Evolutionary conservation across 1,140 invertebrate genomes (phyloP).

Genomic region (Procambarus virginalis): DNA sequence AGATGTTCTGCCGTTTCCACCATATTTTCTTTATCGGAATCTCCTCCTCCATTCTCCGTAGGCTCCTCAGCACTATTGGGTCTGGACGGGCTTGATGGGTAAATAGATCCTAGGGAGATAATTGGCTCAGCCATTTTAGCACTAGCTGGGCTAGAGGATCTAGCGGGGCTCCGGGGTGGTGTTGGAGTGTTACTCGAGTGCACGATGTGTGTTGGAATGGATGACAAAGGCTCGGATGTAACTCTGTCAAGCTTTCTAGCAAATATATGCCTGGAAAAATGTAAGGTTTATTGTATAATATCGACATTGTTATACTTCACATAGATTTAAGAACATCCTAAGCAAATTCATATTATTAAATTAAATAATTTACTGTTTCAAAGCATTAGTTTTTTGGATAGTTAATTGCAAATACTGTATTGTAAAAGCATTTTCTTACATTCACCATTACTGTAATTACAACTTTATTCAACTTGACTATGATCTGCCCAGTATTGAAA

Average conservation of each 20-base stretch:
- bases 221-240: conserved; percentile 32
- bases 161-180: conserved; percentile 23
- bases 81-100: neutral
- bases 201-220: conserved; percentile 23
- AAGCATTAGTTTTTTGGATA: too few species aligned
- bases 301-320: too few species aligned
- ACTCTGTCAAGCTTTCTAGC: conserved; percentile 24
- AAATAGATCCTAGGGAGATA: neutral
- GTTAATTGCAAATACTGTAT: too few species aligned
- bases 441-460: too few species aligned
- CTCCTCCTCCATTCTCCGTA: conserved; percentile 30
- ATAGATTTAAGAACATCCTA: too few species aligned
- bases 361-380: too few species aligned
- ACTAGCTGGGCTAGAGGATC: conserved; percentile 7
- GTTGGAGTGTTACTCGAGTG: conserved; percentile 14
- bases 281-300: too few species aligned
- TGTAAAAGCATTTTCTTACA: too few species aligned
- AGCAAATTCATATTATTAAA: too few species aligned
- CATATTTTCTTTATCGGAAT: conserved; percentile 48
- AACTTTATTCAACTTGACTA: too few species aligned
- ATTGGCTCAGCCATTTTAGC: neutral
- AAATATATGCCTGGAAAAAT: conserved; percentile 11
- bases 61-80: neutral
- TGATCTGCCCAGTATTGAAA: too few species aligned
- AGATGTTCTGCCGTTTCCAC: neutral